These are phyloP conservation scores for Python bivittatus DNA, from an alignment of 2,113 vertebrate species.

Conservation along the genomic window DNA sequence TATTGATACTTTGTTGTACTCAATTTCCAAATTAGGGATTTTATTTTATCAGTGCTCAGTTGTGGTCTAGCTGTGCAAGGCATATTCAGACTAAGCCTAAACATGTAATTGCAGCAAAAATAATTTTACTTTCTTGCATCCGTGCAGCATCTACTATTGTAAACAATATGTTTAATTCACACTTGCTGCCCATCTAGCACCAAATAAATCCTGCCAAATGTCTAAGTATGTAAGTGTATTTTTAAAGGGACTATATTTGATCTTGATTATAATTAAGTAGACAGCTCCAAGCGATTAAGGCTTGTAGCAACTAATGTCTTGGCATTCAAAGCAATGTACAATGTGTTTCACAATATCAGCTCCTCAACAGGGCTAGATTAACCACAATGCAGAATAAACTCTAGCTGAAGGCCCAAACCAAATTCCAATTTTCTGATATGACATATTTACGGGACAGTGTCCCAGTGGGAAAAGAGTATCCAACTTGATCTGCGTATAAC, in stretches of 20 bases:
- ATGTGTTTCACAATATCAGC: conserved; percentile 14
- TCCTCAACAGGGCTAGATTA: conserved; percentile 5
- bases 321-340: conserved; percentile 3
- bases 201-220: conserved; percentile 24
- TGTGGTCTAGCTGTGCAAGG: not conserved
- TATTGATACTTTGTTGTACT: not conserved
- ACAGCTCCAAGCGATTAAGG: conserved; percentile 14
- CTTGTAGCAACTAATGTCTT: conserved; percentile 17
- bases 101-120: not conserved
- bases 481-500: not conserved
- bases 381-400: conserved; percentile 15
- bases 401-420: not conserved
- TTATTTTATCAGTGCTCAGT: not conserved
- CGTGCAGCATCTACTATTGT: conserved; percentile 4
- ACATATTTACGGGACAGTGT: not conserved
- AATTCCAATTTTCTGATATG: not conserved
- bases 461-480: not conserved
- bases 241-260: conserved; percentile 27
- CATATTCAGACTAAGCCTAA: conserved; percentile 5
- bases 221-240: not conserved
- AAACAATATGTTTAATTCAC: conserved; percentile 5
- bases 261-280: conserved; percentile 30
- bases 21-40: not conserved
- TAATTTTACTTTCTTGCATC: conserved; percentile 1
- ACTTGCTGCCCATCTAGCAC: not conserved